These are phyloP conservation scores for Zygaena filipendulae DNA, from an alignment of 2,888 invertebrate genomes.

Conservation along the genomic window DNA sequence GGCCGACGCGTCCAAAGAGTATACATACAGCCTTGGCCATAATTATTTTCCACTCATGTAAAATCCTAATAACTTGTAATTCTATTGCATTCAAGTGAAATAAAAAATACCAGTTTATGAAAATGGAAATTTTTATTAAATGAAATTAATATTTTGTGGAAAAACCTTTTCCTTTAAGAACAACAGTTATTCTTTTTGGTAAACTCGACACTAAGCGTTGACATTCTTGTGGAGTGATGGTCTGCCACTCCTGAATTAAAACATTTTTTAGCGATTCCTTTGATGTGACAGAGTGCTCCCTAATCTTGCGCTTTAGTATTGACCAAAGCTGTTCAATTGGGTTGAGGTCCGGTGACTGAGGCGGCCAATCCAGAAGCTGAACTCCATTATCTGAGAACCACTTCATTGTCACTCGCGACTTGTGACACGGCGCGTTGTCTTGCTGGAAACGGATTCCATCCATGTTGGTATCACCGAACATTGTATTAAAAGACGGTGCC, in stretches of 20 bases:
- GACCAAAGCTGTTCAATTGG: conserved; percentile 7
- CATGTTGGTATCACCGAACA: conserved; percentile 4
- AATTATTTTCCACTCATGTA: too few species aligned
- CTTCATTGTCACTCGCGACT: conserved; percentile 3
- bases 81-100: too few species aligned
- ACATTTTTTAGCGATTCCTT: conserved; percentile 3
- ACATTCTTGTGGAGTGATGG: neutral
- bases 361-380: conserved; percentile 6
- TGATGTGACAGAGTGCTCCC: conserved; percentile 2
- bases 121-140: neutral
- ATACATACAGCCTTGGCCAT: too few species aligned
- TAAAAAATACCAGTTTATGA: too few species aligned
- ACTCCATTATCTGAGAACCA: conserved; percentile 6
- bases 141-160: conserved; percentile 11
- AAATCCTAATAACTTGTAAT: too few species aligned
- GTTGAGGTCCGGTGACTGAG: conserved; percentile 6
- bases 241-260: conserved; percentile 1
- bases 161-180: conserved; percentile 11
- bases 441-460: conserved; percentile 4
- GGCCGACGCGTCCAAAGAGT: too few species aligned
- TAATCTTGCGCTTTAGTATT: conserved; percentile 5
- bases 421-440: conserved; percentile 8
- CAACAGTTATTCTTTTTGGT: conserved; percentile 11
- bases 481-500: neutral
- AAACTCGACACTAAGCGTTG: conserved; percentile 8